These are phyloP conservation scores for Apamea sordens DNA, from an alignment of 2,888 invertebrate species.

Conservation along the genomic window DNA sequence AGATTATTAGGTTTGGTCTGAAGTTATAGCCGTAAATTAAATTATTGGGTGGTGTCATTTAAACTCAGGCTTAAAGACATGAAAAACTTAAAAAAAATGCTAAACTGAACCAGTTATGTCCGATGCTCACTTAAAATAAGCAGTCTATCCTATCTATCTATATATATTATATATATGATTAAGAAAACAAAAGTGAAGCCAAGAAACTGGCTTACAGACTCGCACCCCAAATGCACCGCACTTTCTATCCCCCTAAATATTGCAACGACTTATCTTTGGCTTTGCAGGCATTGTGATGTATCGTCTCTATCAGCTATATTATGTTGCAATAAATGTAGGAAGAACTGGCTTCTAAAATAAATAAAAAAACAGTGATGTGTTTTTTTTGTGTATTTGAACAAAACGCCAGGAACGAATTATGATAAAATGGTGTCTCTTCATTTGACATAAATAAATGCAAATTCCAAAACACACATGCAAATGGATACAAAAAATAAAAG, in stretches of 20 bases:
- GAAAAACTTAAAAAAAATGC: too few species aligned
- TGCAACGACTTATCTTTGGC: slow-evolving; percentile 49
- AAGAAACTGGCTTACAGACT: not conserved
- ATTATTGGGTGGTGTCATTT: not conserved
- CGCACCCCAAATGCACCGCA: slow-evolving; percentile 36
- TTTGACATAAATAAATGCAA: not conserved
- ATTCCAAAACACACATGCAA: not conserved
- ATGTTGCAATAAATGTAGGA: slow-evolving; percentile 12
- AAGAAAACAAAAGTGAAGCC: slow-evolving; percentile 9
- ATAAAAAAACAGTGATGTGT: not conserved
- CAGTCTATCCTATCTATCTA: too few species aligned
- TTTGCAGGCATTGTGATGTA: slow-evolving; percentile 45
- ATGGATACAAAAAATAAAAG: not conserved
- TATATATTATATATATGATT: too few species aligned
- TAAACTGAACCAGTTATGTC: not conserved
- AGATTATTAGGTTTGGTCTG: not conserved
- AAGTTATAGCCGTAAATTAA: not conserved
- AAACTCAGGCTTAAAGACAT: not conserved
- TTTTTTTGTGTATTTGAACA: not conserved
- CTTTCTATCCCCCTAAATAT: slow-evolving; percentile 35
- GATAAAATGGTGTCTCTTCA: not conserved
- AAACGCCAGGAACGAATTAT: not conserved
- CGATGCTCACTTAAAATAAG: not conserved
- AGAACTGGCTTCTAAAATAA: not conserved
- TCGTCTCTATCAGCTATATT: slow-evolving; percentile 25